Conservation (phyloP, 2,113 vertebrate species). For the Struthio camelus region DNA sequence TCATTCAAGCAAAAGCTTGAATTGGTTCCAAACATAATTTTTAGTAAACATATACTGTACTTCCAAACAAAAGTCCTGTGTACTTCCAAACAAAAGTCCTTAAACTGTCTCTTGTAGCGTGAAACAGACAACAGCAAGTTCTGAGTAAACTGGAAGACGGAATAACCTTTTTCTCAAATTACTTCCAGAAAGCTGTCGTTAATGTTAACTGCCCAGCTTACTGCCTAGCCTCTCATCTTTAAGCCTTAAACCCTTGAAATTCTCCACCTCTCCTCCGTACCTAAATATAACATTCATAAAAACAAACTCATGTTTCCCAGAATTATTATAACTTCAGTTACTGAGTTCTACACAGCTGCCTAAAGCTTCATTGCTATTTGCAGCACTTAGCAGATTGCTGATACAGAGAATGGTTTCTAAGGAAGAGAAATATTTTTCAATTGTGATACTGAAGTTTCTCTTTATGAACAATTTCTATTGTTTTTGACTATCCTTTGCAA, state of each 20-base stretch:
- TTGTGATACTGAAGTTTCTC: neutral
- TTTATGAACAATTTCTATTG: neutral
- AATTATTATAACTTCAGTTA: neutral
- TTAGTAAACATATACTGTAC: neutral
- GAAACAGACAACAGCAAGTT: neutral
- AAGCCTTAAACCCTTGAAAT: neutral
- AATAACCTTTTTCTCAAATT: neutral
- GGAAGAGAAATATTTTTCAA: accelerated
- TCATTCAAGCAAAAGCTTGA: slow-evolving; percentile 52
- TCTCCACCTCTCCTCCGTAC: neutral
- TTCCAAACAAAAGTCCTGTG: neutral
- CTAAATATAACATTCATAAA: neutral
- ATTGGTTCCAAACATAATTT: neutral
- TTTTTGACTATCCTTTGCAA: neutral
- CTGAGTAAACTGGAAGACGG: neutral
- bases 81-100: no score
- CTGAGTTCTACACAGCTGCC: neutral
- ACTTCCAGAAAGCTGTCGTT: neutral
- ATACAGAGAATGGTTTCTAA: neutral
- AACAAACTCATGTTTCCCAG: neutral
- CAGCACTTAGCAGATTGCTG: neutral
- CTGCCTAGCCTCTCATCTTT: neutral
- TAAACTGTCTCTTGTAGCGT: neutral
- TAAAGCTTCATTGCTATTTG: neutral
- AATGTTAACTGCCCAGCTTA: neutral